A percentile compares a stretch with the other conserved stretches of the same genome.
These are phyloP conservation scores for Thymallus thymallus DNA, from an alignment of 2,113 vertebrate genomes.

Conservation along the genomic window DNA sequence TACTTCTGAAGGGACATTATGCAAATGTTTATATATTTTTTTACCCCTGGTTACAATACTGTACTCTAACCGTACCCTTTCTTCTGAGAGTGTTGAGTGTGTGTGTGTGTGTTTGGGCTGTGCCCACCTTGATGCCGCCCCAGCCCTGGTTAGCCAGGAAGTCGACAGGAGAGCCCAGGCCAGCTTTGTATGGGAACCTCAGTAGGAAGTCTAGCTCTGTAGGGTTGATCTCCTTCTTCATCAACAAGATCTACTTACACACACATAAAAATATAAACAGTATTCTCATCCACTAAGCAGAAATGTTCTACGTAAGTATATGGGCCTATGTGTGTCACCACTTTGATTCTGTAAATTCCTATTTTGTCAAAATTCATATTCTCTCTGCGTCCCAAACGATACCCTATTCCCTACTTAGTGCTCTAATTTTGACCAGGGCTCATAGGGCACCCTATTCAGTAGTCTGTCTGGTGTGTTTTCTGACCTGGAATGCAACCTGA, in stretches of 20 bases:
- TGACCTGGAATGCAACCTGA: slow-evolving; percentile 77
- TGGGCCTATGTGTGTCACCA: too few relatives aligned
- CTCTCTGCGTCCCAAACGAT: too few relatives aligned
- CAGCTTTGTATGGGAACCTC: slow-evolving; percentile 73
- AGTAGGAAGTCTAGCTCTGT: slow-evolving; percentile 82
- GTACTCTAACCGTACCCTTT: too few relatives aligned
- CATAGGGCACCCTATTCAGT: too few relatives aligned
- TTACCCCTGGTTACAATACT: too few relatives aligned
- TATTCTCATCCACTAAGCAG: neutral
- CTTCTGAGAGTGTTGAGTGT: neutral
- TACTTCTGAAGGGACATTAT: too few relatives aligned
- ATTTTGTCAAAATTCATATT: neutral
- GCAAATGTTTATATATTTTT: too few relatives aligned
- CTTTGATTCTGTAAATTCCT: neutral
- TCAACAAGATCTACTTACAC: slow-evolving; percentile 76
- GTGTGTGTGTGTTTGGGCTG: neutral
- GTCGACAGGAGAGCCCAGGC: slow-evolving; percentile 76
- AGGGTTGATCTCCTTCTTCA: slow-evolving; percentile 73
- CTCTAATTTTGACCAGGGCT: too few relatives aligned
- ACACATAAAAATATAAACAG: neutral
- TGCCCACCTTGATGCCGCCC: slow-evolving; percentile 83
- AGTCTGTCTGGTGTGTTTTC: neutral
- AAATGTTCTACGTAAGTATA: too few relatives aligned
- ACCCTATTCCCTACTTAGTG: too few relatives aligned
- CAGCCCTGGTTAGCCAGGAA: slow-evolving; percentile 84